Evolutionary conservation across 2,888 invertebrate genomes (phyloP).

Genomic region (Maniola hyperantus): DNA sequence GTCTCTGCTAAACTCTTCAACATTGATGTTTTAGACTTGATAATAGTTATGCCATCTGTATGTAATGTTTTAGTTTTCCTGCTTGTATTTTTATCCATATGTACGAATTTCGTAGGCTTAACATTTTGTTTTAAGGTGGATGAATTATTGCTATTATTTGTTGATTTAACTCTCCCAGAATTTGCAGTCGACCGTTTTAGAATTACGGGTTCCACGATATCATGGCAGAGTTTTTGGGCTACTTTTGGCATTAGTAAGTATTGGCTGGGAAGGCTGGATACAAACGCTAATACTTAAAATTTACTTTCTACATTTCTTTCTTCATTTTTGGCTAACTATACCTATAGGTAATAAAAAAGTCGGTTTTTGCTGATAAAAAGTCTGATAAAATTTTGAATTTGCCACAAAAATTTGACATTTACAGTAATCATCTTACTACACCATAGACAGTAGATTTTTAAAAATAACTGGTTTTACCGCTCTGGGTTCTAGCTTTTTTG

Average conservation of each 20-base stretch:
- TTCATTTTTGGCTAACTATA: neutral
- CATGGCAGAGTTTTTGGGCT: conserved; percentile 59
- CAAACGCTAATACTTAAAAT: neutral
- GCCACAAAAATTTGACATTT: conserved; percentile 8
- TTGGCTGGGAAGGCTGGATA: neutral
- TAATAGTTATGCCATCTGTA: conserved; percentile 41
- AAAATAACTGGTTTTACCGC: too few species aligned
- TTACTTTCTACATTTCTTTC: neutral
- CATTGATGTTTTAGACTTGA: conserved; percentile 48
- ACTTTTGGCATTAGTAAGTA: conserved; percentile 52
- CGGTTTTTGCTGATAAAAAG: neutral
- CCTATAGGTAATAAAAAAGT: neutral
- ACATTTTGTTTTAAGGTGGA: conserved; percentile 38
- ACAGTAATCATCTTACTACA: too few species aligned
- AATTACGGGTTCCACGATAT: conserved; percentile 57
- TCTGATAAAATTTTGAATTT: conserved; percentile 22
- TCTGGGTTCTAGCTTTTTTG: too few species aligned
- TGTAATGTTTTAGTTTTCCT: conserved; percentile 47
- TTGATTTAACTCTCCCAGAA: conserved; percentile 29
- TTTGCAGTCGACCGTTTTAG: conserved; percentile 42
- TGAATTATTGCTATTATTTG: conserved; percentile 26
- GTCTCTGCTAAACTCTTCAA: conserved; percentile 48
- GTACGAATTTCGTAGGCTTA: conserved; percentile 45
- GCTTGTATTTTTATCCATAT: conserved; percentile 52
- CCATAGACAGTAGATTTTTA: too few species aligned